Base-by-base conservation (phyloP, 2,888 invertebrate genomes). In the Uropetala carovei region DNA sequence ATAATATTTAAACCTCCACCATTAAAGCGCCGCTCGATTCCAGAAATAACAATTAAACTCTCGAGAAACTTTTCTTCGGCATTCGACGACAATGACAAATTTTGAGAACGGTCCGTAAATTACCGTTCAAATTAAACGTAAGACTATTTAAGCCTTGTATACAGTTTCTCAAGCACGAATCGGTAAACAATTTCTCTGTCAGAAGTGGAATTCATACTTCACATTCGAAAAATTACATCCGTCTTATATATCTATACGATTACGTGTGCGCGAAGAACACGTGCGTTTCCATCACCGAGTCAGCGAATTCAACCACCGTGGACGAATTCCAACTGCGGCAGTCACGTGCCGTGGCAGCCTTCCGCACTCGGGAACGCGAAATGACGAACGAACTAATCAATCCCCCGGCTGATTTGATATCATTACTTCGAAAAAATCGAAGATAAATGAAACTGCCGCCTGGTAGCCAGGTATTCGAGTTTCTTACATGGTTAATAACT, bases 281-380 rank as follows among this genome's bases (percentile, higher is more conserved):
- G 75, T 75, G 75, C 75, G 68, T 68, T 68, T 68, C 22, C 68
- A 75, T 75, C 75, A 27, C 75, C 75, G 22, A 75, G 22, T 75
- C 75, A 13, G 75, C 75, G 18, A 75, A 75, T 75, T 22, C 75
- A 75, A 11, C 0, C 27, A 22, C 5, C 43, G 43, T 43, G 43
- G 43, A 27, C 4, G 22, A 22, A 75, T 27, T 75, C 68, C 68
- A 68, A 68, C 68, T 68, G 22, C 68, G 68, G 68, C 10, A n/a
- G 22, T 13, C 75, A 75, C 75, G 27, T 75, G 22, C 27, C 75
- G 27, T 27, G 75, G 75, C 75, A 22, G 27, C 22, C 64, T 64
- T 64, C 14, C 7, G 0, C 14, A 16, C 7, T 18, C 5, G 64
- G 64, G 64, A 22, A 27, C 14, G 18, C 60, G 10, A 27, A 75